Evolutionary conservation across 2,797 vertebrate species (phyloP).

Genomic region (Austrolebias charrua): DNA sequence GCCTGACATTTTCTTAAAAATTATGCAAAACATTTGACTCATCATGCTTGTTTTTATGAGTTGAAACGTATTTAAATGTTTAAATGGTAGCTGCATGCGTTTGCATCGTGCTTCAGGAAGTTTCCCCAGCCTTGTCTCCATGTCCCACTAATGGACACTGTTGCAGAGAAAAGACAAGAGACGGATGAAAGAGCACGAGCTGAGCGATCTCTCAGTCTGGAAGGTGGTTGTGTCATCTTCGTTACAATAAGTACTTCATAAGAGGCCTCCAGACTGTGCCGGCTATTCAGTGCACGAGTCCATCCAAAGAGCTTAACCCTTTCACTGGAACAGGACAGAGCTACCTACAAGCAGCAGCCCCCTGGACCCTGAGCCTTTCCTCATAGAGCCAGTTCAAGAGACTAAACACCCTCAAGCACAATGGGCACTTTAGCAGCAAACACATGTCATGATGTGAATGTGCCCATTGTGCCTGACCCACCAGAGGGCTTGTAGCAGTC

Average conservation of each 20-base stretch:
- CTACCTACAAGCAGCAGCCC: conserved; percentile 34
- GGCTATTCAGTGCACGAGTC: conserved; percentile 54
- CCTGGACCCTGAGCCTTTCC: conserved; percentile 54
- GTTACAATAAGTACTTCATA: conserved; percentile 68
- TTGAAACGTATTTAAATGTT: conserved; percentile 1
- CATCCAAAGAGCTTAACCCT: conserved; percentile 69
- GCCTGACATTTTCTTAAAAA: not conserved
- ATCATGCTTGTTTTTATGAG: conserved; percentile 11
- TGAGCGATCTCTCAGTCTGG: conserved; percentile 50
- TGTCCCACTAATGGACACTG: conserved; percentile 43
- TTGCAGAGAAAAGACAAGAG: conserved; percentile 36
- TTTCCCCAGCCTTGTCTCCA: conserved; percentile 2
- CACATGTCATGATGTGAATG: conserved; percentile 81
- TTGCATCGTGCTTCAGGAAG: conserved; percentile 14
- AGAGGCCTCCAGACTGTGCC: conserved; percentile 61
- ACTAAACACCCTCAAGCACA: conserved; percentile 76
- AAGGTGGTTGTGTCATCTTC: conserved; percentile 69
- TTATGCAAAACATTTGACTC: too few relatives aligned
- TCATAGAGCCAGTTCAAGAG: conserved; percentile 61
- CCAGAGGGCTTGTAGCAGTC: conserved; percentile 50
- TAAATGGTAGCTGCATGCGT: conserved; percentile 5
- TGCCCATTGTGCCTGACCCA: conserved; percentile 73
- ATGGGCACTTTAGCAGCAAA: conserved; percentile 79
- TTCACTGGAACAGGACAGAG: conserved; percentile 54
- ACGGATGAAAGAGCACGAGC: conserved; percentile 39